phyloP scores from a whole-genome alignment of 2,113 vertebrate species.

The Calidris pugnax region DNA sequence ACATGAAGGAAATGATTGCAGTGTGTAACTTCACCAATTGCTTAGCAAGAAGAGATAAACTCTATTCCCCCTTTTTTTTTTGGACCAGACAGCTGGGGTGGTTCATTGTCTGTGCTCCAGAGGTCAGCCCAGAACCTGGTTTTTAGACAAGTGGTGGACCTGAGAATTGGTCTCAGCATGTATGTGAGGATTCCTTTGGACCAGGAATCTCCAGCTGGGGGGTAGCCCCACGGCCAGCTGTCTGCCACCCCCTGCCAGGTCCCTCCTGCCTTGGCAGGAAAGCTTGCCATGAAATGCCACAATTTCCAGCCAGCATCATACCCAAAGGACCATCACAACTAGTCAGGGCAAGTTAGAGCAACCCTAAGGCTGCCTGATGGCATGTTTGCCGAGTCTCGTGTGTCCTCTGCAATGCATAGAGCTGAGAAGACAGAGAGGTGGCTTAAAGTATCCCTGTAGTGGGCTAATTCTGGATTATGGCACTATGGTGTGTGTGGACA shows the following conservation, averaged over 20 bases:
- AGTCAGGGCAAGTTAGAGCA: slow-evolving; percentile 20
- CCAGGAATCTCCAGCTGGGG: background rate
- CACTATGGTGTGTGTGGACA: background rate
- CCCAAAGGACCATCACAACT: background rate
- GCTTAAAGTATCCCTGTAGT: background rate
- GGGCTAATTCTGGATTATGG: background rate
- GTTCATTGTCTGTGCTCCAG: background rate
- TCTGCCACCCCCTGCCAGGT: background rate
- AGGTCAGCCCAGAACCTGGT: background rate
- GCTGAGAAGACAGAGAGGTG: background rate
- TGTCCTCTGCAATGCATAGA: background rate
- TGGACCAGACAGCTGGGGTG: background rate
- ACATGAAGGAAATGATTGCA: background rate
- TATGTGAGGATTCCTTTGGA: background rate
- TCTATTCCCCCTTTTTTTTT: background rate
- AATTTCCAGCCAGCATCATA: slow-evolving; percentile 24
- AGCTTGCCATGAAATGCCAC: background rate
- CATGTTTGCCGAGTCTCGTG: accelerated
- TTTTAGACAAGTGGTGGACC: background rate
- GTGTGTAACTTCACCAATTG: background rate
- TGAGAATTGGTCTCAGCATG: background rate
- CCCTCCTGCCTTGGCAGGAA: background rate
- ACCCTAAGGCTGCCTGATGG: background rate
- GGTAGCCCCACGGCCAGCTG: background rate
- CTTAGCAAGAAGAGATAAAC: background rate